Evolutionary conservation across 2,797 vertebrate species (phyloP).

Genomic region (Antennarius maculatus): DNA sequence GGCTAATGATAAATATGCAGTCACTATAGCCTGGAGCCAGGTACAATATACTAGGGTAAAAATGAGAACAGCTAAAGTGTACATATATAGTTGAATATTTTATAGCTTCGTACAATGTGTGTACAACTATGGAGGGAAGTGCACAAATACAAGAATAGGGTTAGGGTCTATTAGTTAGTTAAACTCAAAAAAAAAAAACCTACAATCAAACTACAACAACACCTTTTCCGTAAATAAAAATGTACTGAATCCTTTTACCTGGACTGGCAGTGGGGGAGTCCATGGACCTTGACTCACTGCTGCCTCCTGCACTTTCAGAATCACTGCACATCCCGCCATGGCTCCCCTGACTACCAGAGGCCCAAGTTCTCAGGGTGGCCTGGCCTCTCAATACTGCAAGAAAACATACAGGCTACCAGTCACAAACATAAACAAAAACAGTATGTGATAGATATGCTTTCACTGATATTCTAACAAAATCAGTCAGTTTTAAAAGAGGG

Average conservation of each 20-base stretch:
- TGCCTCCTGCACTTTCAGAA: slow-evolving; percentile 96
- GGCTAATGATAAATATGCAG: not conserved
- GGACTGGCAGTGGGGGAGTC: slow-evolving; percentile 98
- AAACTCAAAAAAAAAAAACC: not conserved
- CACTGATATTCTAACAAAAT: slow-evolving; percentile 8
- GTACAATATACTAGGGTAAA: not conserved
- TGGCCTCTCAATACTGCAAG: slow-evolving; percentile 81
- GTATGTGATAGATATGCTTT: slow-evolving; percentile 3
- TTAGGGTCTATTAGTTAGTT: slow-evolving; percentile 27
- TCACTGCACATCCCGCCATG: slow-evolving; percentile 96
- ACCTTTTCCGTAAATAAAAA: not conserved
- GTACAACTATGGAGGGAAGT: slow-evolving; percentile 45
- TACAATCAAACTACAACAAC: not conserved
- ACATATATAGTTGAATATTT: not conserved
- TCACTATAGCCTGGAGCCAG: not conserved
- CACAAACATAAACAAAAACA: slow-evolving; percentile 7
- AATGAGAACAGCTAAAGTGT: not conserved
- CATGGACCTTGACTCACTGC: slow-evolving; percentile 97
- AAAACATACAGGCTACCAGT: slow-evolving; percentile 23
- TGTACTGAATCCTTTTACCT: slow-evolving; percentile 79
- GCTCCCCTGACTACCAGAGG: slow-evolving; percentile 86
- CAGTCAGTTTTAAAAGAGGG: slow-evolving; percentile 25
- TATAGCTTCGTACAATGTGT: slow-evolving; percentile 1
- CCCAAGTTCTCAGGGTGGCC: slow-evolving; percentile 86
- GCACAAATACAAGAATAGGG: not conserved